Conservation (phyloP, 37 sponge, comb jelly and placozoan species). For the Aphrocallistes beatrix region DNA sequence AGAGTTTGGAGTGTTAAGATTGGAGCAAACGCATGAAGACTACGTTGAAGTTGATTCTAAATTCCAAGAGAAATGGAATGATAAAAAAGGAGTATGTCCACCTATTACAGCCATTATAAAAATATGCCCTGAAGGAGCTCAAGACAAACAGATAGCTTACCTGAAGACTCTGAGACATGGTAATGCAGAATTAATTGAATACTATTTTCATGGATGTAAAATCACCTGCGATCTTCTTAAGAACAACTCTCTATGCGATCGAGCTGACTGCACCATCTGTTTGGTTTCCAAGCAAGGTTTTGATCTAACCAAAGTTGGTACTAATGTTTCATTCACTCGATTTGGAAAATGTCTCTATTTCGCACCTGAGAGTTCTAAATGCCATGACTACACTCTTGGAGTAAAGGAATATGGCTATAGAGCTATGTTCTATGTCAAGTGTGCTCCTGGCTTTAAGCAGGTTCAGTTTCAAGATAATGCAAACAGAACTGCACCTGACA, state of each 20-base stretch:
- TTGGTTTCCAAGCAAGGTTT: conserved; percentile 7
- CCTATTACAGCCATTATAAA: neutral
- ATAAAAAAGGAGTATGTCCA: neutral
- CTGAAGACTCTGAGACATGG: neutral
- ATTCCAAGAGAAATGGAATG: neutral
- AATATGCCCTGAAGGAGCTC: neutral
- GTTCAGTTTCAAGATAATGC: conserved; percentile 19
- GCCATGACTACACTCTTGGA: conserved; percentile 69
- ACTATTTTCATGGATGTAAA: neutral
- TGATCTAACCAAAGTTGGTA: conserved; percentile 6
- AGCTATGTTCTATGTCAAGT: conserved; percentile 51
- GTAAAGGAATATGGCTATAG: conserved; percentile 20
- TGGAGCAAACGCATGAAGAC: neutral
- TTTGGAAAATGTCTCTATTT: conserved; percentile 71
- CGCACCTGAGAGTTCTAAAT: conserved; percentile 61
- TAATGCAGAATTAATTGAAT: neutral
- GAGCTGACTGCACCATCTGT: neutral
- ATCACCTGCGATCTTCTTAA: neutral
- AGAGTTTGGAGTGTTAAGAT: neutral
- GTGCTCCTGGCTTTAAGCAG: conserved; percentile 48
- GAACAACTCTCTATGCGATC: neutral
- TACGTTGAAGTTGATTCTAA: neutral
- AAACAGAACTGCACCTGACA: conserved; percentile 34
- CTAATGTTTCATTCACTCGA: conserved; percentile 32
- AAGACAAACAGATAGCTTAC: neutral